phyloP scores from a whole-genome alignment of 1,140 invertebrate species.

The Eurytemora carolleeae region DNA sequence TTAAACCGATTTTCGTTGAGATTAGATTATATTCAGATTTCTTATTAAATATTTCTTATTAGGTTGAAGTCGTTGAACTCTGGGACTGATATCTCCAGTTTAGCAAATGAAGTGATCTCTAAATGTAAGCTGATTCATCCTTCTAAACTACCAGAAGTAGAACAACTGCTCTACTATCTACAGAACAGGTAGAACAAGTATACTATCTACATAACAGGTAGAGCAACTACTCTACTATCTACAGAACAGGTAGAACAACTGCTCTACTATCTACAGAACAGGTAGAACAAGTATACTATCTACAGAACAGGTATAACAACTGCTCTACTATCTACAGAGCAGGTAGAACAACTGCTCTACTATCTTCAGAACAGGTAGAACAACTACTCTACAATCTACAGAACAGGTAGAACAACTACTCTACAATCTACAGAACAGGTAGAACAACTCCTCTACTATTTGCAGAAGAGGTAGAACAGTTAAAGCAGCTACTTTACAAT shows the following conservation, averaged over 20 bases:
- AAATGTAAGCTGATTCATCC: conserved; percentile 73
- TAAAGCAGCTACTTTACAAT: too few relatives aligned
- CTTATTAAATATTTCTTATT: too few relatives aligned
- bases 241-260: conserved; percentile 80
- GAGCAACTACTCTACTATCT: too few relatives aligned
- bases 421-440: too few relatives aligned
- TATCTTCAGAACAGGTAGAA: conserved; percentile 69
- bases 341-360: conserved; percentile 76
- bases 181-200: conserved; percentile 65
- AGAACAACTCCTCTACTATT: conserved; percentile 69
- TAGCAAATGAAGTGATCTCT: conserved; percentile 67
- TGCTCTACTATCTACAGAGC: too few relatives aligned
- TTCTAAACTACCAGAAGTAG: conserved; percentile 59
- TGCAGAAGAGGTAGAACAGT: conserved; percentile 67
- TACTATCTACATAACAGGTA: too few relatives aligned
- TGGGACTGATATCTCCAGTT: conserved; percentile 50
- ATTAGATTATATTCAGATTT: too few relatives aligned
- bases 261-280: conserved; percentile 72
- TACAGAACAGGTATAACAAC: too few relatives aligned
- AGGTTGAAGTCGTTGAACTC: conserved; percentile 52
- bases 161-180: conserved; percentile 75
- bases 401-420: too few relatives aligned
- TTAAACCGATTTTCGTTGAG: too few relatives aligned
- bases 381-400: too few relatives aligned
- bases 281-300: too few relatives aligned